Evolutionary conservation across 2,888 invertebrate species (phyloP), one percentile per base, ranked within the genome.

Genomic region (Drosophila putrida): DNA sequence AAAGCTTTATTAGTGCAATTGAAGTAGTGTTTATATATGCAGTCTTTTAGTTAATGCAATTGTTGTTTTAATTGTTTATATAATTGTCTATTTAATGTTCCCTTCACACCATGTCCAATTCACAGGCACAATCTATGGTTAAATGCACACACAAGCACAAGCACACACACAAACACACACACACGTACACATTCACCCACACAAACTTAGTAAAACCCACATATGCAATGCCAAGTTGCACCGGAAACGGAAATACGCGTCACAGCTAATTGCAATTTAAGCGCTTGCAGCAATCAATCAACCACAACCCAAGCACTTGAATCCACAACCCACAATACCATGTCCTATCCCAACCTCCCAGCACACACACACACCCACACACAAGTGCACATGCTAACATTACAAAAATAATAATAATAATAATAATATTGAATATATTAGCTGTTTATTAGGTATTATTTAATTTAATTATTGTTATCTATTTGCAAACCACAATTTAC

Each of bases 1-100:
- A 87, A 88, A 90, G 89, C 89, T 89, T 89, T 89, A 89, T 88
- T 89, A 89, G 83, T 90, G 81, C 80, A 90, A 88, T 87, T 77
- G 67, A 69, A 69, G 71, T 84, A 74, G 75, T 76, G 72, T 82
- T 73, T 73, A 78, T 63, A 78, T 73, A 39, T 53, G 49, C 73
- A 62, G 72, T 59, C 28, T 59, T 60, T 68, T 71, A 72, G 72
- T 54, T 60, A 53, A 39, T 64, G 58, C 71, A 51, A 69, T 75
- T 68, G 68, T 69, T 68, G 35, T 49, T 75, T 64, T 74, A 70
- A 75, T 75, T 72, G 73, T 88, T 80, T 80, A 54, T 72, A 65
- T 75, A 71, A 78, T 76, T 74, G 65, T 78, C 65, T 73, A 59
- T 68, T 71, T 68, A 82, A 82, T 67, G 50, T 65, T 59, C 73